Evolutionary conservation across 2,797 vertebrate genomes (phyloP), one percentile per base, ranked within the genome.

Genomic region (Hephaestus fuliginosus): DNA sequence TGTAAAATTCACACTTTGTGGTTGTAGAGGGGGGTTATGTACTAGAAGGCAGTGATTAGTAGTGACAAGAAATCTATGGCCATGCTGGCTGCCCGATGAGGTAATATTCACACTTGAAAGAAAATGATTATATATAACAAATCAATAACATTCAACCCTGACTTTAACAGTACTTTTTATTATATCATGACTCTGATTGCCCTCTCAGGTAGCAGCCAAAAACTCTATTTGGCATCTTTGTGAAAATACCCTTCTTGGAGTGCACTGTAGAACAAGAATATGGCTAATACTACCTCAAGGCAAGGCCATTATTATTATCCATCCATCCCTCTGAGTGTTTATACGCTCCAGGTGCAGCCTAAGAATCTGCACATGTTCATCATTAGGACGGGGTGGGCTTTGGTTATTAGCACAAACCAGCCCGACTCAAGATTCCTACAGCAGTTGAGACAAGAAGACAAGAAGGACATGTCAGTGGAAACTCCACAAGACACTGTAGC

Each of bases 51-150:
- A 25, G 25, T 25, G 25, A 25, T 25, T 25, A 25, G 25, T 25
- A 25, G 25, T 25, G 25, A 25, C 25, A 25, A 25, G 7, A 39
- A 39, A 81, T 63, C 69, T 51, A 60, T 61, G 55, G 62, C 51
- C 44, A 61, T 39, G 57, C 12, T 28, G n/a, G 46, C 8, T 0
- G 55, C 36, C n/a, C 53, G 6, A 25, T 56, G 56, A 77, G 20
- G 33, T n/a, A 22, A 58, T 18, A 44, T 39, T 80, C 56, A 63
- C 33, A 73, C n/a, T 1, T 25, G 18, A 57, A 79, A 78, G 10
- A 18, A 41, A 55, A 46, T 48, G 9, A 70, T 70, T 33, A 58
- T 13, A 9, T 25, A n/a, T 55, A 44, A 63, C 17, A 57, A 11
- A 61, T 39, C 62, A 30, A 49, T 15, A 25, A 33, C 0, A 20